Evolutionary conservation across 2,888 invertebrate species (phyloP).

Genomic region (Dione vanillae): DNA sequence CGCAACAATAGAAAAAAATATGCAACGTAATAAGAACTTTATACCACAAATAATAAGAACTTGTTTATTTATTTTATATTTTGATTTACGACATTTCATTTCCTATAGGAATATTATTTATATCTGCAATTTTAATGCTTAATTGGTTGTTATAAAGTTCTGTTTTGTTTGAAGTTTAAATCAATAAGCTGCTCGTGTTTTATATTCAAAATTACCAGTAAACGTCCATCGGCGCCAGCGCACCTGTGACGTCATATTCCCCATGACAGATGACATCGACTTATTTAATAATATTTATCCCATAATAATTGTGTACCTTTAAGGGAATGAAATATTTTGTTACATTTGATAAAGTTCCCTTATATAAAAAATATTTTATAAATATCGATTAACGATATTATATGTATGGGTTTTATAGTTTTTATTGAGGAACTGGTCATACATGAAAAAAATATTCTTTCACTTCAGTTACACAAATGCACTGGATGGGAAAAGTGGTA

Average conservation of each 20-base stretch:
- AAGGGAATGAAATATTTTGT: not conserved
- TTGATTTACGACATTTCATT: conserved; percentile 25
- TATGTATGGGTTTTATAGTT: too few species aligned
- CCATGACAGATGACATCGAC: conserved; percentile 54
- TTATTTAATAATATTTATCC: conserved; percentile 16
- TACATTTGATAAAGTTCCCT: not conserved
- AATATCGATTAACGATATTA: too few species aligned
- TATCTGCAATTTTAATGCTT: conserved; percentile 20
- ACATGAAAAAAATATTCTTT: too few species aligned
- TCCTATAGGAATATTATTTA: not conserved
- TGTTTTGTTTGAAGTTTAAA: conserved; percentile 34
- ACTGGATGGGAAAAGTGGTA: too few species aligned
- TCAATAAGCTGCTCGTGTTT: conserved; percentile 51
- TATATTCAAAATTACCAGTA: conserved; percentile 67
- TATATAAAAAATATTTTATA: too few species aligned
- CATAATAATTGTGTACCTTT: not conserved
- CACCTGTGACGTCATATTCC: conserved; percentile 64
- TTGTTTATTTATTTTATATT: conserved; percentile 18
- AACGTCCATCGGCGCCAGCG: conserved; percentile 68
- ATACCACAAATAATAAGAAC: conserved; percentile 18
- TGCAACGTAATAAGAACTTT: conserved; percentile 44
- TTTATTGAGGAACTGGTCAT: too few species aligned
- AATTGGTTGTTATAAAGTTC: not conserved
- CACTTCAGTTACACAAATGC: too few species aligned
- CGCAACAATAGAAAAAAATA: conserved; percentile 69